Evolutionary conservation across 2,888 invertebrate genomes (phyloP), one percentile per base, ranked within the genome.

Genomic region (Mythimna albipuncta): DNA sequence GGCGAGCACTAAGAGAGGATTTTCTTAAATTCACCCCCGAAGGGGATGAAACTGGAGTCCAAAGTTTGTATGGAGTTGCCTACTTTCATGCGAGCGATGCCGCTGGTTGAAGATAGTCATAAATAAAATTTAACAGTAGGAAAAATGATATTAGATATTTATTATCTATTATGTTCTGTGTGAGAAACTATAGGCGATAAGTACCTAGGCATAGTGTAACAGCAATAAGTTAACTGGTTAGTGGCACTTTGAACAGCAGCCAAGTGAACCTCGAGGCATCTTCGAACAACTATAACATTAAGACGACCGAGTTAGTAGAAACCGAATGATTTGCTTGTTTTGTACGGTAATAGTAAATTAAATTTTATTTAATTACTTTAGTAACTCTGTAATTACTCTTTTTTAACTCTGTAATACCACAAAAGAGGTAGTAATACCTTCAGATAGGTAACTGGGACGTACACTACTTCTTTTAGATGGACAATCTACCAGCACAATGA

Each of bases 221-320:
- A 66, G 81, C 35, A 68, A 65, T 47, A 69, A 67, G 21, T 57
- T 38, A 65, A 62, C 55, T 69, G 32, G 44, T 59, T 64, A 64
- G 21, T 50, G 52, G 61, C 54, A 50, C 13, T 64, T 81, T 81
- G 63, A 68, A 81, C 38, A 26, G 62, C 35, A 66, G 57, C 76
- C 63, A 77, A 81, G 26, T 69, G 16, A 32, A 59, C n/a, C 59
- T 57, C 38, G 58, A 71, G 13, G 44, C 59, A 54, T 77, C 35
- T 66, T 59, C 35, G 35, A 67, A 66, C 61, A 57, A 64, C 58
- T 69, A 21, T 61, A 69, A 61, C 38, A 69, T 69, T 54, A 41
- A 59, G 41, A 55, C 19, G 38, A 55, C 52, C 11, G 41, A 21
- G 61, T 13, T n/a, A n/a, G 59, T 59, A 61, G 52, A 67, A 69